Evolutionary conservation across 2,888 invertebrate species (phyloP).

Genomic region (Chloromyia formosa): DNA sequence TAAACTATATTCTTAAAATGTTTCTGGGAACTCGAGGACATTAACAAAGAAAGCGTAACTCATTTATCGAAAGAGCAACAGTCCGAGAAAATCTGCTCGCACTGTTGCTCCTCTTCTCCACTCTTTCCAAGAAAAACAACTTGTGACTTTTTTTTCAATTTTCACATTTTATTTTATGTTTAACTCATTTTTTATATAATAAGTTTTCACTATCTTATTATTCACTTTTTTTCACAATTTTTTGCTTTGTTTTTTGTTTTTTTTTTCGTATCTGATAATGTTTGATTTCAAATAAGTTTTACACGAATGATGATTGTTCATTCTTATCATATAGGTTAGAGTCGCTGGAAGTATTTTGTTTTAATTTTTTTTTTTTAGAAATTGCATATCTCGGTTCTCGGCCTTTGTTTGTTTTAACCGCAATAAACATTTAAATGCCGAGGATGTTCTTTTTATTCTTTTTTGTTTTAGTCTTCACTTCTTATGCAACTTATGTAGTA

Average conservation of each 20-base stretch:
- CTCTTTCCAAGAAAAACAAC: too few species aligned
- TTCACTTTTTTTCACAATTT: background rate
- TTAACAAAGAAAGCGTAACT: too few species aligned
- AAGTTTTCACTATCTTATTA: too few species aligned
- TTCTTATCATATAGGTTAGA: background rate
- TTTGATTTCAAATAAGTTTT: conserved; percentile 4
- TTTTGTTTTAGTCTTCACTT: background rate
- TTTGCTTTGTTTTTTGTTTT: conserved; percentile 10
- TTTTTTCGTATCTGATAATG: background rate
- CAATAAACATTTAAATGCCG: background rate
- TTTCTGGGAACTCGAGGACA: too few species aligned
- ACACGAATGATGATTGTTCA: background rate
- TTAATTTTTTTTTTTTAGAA: background rate
- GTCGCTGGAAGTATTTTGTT: background rate
- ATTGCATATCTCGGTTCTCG: background rate
- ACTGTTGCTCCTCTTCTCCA: too few species aligned
- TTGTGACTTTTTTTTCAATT: background rate
- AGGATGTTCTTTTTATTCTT: background rate
- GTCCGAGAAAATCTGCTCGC: too few species aligned
- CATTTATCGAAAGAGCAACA: too few species aligned
- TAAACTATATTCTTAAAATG: too few species aligned
- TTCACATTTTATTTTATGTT: background rate
- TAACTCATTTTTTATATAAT: conserved; percentile 1
- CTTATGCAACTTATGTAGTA: background rate
- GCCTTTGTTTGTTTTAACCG: background rate